Base-by-base conservation (phyloP, 1,140 invertebrate genomes). In the Drosophila mayri region DNA sequence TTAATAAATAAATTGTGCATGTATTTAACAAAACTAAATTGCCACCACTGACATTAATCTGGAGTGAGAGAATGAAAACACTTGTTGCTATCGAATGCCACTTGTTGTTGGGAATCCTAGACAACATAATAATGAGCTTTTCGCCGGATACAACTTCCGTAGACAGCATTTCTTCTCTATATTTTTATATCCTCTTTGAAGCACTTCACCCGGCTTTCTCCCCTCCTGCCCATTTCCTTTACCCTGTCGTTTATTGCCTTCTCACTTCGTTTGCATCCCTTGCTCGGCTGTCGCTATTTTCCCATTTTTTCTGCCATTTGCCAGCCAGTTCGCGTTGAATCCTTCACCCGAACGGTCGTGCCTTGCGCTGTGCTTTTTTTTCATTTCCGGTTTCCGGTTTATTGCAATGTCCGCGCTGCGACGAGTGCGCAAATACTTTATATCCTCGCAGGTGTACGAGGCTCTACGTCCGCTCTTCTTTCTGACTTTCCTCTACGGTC, bases 361-460 rank as follows among this genome's bases (percentile, higher is more conserved):
- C 32, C 37, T 18, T 35, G 64, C 50, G 43, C 46, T 46, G n/a
- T 6, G 49, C 30, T 61, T 40, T 63, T 11, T 70, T 30, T 37
- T 49, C 30, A 47, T 35, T 72, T 71, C 52, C 68, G 50, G 11
- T 22, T 52, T 67, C 37, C 44, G 52, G 25, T 62, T 20, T 22
- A 44, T 37, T 9, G 20, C 41, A 79, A 90, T 82, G 47, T 81
- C 74, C 20, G 64, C 85, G 25, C 35, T 90, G 32, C 78, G 74
- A 57, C 74, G 85, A 11, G 85, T 90, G 41, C 85, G 85, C 41
- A 90, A 85, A 67, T 90, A 90, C 59, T 90, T 90, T 37, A 90
- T 90, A 64, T 90, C 91, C 10, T 70, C 90, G 47, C 83, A 87
- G 60, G 91, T 87, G 47, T 91, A 91, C 49, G 85, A 92, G 60